Base-by-base conservation (phyloP, 2,113 vertebrate genomes). In the Prunella fulvescens region DNA sequence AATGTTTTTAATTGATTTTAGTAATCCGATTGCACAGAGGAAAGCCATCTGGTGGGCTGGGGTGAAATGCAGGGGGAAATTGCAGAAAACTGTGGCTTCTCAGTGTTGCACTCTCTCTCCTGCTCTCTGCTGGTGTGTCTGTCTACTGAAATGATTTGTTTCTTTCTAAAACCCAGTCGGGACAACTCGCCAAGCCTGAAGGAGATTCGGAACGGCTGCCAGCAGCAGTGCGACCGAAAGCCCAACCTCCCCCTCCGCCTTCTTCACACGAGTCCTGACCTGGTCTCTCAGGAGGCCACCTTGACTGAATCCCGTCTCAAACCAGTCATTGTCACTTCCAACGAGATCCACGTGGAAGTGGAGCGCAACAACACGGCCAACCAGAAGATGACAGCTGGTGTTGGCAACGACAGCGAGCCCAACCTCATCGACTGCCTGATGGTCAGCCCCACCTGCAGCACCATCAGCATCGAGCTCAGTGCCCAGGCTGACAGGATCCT, bases 131-230 rank as follows among this genome's bases (percentile, higher is more conserved):
- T 83, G 51, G 37, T 88, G 10, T 66, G 83, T 86, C 42, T 89
- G 86, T 15, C 50, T 70, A 9, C 37, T 88, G 77, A 88, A 84
- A 58, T 39, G 3, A 25, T 42, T 76, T 85, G 24, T 90, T 90
- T 84, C 9, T 83, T 67, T 62, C 83, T 62, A 13, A 79, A 96
- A 92, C 45, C 3, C 94, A 99, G 99, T 54, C 98, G 99, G 12
- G 99, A 99, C 98, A 99, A 99, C 94, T 99, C 99, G 24, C 99
- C 99, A 14, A 99, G 99, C 96, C 98, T 99, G 96, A 99, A 99
- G 96, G 99, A 99, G 98, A 99, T 99, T 96, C 97, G 99, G 57
- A 99, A 99, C 0, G 99, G 99, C 86, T 99, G 99, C 97, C 99
- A 99, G 97, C 99, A 99, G 96, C 99, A 99, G 51, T 99, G 98